phyloP scores from a whole-genome alignment of 2,113 vertebrate genomes.

The Triplophysa tibetana region DNA sequence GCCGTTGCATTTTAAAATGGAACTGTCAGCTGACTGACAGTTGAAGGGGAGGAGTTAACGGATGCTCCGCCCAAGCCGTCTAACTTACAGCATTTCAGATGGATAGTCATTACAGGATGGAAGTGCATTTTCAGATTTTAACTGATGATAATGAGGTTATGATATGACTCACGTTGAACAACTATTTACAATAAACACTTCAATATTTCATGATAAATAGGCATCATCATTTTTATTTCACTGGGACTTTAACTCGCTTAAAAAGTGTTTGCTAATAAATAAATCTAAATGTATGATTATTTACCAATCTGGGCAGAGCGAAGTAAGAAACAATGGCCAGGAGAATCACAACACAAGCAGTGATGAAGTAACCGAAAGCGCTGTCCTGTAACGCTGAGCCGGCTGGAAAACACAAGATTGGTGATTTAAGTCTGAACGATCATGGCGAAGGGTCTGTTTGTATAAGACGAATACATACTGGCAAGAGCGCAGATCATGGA shows the following conservation, averaged over 20 bases:
- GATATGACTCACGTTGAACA: too few relatives aligned
- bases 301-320: constrained; percentile 84
- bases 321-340: constrained; percentile 85
- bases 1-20: too few relatives aligned
- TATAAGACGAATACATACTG: constrained; percentile 71
- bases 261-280: too few relatives aligned
- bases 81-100: too few relatives aligned
- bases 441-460: background rate
- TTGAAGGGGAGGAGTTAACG: too few relatives aligned
- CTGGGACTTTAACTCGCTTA: too few relatives aligned
- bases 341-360: constrained; percentile 83
- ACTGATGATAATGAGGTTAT: too few relatives aligned
- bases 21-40: too few relatives aligned
- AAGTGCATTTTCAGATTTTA: background rate
- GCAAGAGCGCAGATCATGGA: constrained; percentile 93
- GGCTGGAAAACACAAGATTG: constrained; percentile 66
- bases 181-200: too few relatives aligned
- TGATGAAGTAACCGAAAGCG: constrained; percentile 93
- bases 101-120: background rate
- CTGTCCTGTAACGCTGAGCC: constrained; percentile 81
- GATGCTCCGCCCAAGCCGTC: too few relatives aligned
- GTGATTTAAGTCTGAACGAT: background rate
- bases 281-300: constrained; percentile 8
- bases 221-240: too few relatives aligned
- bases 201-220: too few relatives aligned